Conservation (phyloP, 2,888 invertebrate genomes). For the Linyphia triangularis region DNA sequence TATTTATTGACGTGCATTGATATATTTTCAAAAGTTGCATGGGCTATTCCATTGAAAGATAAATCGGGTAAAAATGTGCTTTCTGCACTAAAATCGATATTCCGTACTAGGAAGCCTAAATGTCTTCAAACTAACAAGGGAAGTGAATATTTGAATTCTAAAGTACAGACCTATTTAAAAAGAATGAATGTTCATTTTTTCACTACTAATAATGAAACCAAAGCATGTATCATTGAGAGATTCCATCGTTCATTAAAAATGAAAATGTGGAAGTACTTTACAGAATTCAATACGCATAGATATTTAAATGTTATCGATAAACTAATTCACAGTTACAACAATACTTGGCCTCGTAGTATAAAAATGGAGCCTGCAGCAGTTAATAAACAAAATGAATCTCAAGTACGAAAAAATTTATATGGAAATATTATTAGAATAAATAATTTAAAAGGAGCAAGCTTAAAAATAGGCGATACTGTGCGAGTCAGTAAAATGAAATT, state of each 20-base stretch:
- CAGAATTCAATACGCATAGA: conserved; percentile 36
- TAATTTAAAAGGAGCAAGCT: neutral
- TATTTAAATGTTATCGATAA: conserved; percentile 55
- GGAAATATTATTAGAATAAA: neutral
- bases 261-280: conserved; percentile 69
- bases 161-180: conserved; percentile 68
- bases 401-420: conserved; percentile 50
- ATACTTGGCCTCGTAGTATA: conserved; percentile 39
- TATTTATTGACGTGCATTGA: conserved; percentile 77
- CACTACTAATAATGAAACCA: conserved; percentile 77
- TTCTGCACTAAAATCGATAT: conserved; percentile 73
- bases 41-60: conserved; percentile 76
- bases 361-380: conserved; percentile 41
- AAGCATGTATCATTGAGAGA: conserved; percentile 78
- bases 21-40: conserved; percentile 77
- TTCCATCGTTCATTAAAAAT: conserved; percentile 78
- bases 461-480: conserved; percentile 56
- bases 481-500: conserved; percentile 32
- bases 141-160: conserved; percentile 76
- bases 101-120: conserved; percentile 70
- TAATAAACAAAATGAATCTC: conserved; percentile 13
- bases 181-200: conserved; percentile 76
- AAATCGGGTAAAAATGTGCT: conserved; percentile 76
- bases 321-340: conserved; percentile 59
- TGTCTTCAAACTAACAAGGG: conserved; percentile 76